These are phyloP conservation scores for Hedychridium roseum DNA, from an alignment of 2,888 invertebrate species.

Conservation along the genomic window DNA sequence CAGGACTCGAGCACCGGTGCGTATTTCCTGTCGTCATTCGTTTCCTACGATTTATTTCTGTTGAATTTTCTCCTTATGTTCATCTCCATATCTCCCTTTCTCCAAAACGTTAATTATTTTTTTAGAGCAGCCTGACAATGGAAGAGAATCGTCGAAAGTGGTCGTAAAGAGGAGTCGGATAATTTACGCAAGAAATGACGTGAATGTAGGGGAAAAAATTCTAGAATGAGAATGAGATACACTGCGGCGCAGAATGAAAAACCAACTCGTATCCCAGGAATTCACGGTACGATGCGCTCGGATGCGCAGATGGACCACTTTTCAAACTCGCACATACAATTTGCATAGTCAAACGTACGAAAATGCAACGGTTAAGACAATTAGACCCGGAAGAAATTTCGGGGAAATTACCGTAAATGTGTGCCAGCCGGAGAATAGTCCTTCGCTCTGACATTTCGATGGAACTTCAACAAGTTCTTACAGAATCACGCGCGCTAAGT, in stretches of 20 bases:
- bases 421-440: not conserved
- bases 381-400: constrained; percentile 14
- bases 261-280: constrained; percentile 10
- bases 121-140: too few species aligned
- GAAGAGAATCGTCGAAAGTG: too few species aligned
- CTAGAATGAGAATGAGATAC: too few species aligned
- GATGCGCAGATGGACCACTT: constrained; percentile 39
- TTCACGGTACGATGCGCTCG: constrained; percentile 42
- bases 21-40: too few species aligned
- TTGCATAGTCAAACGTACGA: constrained; percentile 24
- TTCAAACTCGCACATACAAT: constrained; percentile 19
- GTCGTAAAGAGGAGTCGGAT: too few species aligned
- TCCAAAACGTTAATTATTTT: too few species aligned
- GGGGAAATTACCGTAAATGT: not conserved
- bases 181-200: too few species aligned
- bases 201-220: too few species aligned
- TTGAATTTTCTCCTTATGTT: too few species aligned
- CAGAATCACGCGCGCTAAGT: not conserved
- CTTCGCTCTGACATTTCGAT: not conserved
- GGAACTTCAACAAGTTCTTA: not conserved
- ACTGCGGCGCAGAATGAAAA: too few species aligned
- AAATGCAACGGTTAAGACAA: constrained; percentile 4
- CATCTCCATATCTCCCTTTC: too few species aligned
- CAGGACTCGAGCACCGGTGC: not conserved
- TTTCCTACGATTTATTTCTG: too few species aligned